A percentile compares a stretch with the other conserved stretches of the same genome.
Evolutionary conservation across 2,113 vertebrate species (phyloP).

Genomic region (Ailurus styani): DNA sequence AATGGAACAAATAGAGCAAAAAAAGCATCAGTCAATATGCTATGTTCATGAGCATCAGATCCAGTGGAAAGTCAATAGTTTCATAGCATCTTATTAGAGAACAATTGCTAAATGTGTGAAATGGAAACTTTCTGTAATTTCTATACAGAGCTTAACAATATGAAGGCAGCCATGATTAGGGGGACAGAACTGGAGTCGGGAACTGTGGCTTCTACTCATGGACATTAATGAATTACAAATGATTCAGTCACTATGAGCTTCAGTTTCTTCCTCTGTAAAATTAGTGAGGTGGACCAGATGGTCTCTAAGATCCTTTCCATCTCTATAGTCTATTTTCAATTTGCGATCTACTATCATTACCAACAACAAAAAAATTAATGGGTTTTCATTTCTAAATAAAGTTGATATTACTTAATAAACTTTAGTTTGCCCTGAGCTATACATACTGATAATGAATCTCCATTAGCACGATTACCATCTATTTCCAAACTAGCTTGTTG

Average conservation of each 20-base stretch:
- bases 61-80: background rate
- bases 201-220: background rate
- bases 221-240: background rate
- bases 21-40: background rate
- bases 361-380: background rate
- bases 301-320: background rate
- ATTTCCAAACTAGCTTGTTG: background rate
- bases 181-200: background rate
- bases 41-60: background rate
- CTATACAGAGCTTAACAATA: background rate
- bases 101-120: background rate
- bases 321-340: background rate
- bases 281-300: background rate
- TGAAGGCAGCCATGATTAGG: background rate
- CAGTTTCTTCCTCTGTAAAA: background rate
- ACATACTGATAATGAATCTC: background rate
- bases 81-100: background rate
- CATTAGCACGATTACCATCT: conserved; percentile 2
- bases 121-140: background rate
- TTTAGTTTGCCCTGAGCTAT: background rate
- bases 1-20: background rate
- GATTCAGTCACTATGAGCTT: background rate
- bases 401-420: conserved; percentile 5
- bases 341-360: background rate
- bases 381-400: background rate